Conservation (phyloP, 23 tunicate species). For the Phallusia fumigata region DNA sequence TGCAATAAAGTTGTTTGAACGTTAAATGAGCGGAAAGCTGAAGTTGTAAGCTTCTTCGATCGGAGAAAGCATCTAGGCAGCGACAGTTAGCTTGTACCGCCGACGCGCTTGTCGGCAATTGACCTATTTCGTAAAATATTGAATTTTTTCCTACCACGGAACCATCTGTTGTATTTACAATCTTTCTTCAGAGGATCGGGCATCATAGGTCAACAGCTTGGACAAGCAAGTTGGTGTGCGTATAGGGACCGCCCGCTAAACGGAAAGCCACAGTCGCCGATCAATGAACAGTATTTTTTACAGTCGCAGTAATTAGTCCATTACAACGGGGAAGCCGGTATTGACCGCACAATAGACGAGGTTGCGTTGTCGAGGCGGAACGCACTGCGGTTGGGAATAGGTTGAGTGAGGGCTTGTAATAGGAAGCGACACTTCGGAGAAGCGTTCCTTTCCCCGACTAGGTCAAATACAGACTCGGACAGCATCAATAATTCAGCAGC, state of each 20-base stretch:
- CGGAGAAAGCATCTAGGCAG: too few species aligned
- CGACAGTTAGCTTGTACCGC: too few species aligned
- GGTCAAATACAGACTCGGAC: too few species aligned
- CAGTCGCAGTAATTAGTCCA: background rate
- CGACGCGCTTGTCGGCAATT: background rate
- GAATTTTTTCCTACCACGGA: background rate
- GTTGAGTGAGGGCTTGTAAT: too few species aligned
- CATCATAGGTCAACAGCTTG: background rate
- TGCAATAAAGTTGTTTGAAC: too few species aligned
- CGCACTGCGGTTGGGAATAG: too few species aligned
- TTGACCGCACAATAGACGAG: slow-evolving; percentile 5
- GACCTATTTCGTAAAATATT: slow-evolving; percentile 2
- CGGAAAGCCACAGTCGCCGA: slow-evolving; percentile 7
- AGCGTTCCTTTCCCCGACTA: too few species aligned
- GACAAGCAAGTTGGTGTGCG: background rate
- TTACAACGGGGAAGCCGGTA: background rate
- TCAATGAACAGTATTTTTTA: background rate
- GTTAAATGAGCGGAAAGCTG: too few species aligned
- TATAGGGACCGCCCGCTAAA: background rate
- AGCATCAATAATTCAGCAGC: too few species aligned
- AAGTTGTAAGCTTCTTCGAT: too few species aligned
- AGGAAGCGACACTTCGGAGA: too few species aligned
- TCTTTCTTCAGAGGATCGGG: background rate
- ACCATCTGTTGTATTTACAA: background rate
- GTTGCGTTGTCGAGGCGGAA: background rate